phyloP scores from a whole-genome alignment of 1,140 invertebrate species.

The Aphelinus certus region DNA sequence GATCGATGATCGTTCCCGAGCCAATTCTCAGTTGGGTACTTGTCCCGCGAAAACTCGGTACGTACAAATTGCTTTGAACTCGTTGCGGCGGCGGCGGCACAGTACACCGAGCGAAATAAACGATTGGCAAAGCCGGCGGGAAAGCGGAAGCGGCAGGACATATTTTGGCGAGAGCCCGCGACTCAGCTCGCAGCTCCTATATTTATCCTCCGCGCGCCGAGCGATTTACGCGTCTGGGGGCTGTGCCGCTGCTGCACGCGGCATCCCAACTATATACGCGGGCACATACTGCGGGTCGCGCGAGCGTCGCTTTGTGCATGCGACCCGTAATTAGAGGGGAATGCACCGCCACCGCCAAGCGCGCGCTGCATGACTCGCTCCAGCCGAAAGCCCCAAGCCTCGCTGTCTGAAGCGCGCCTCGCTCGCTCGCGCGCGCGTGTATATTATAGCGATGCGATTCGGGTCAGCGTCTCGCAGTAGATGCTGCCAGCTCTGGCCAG shows the following conservation, averaged over 20 bases:
- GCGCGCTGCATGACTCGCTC: not conserved
- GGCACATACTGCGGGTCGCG: not conserved
- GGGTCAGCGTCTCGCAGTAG: too few species aligned
- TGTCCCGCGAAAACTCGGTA: too few species aligned
- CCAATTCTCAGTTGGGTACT: too few species aligned
- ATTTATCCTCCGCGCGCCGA: slow-evolving; percentile 47
- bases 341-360: slow-evolving; percentile 31
- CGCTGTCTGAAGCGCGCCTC: too few species aligned
- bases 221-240: slow-evolving; percentile 64
- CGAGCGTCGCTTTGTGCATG: slow-evolving; percentile 37
- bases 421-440: too few species aligned
- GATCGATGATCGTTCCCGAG: too few species aligned
- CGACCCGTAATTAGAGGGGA: slow-evolving; percentile 48
- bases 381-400: too few species aligned
- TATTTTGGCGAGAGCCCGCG: too few species aligned
- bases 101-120: not conserved
- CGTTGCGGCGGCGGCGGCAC: too few species aligned
- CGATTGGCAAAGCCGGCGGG: not conserved
- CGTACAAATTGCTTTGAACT: too few species aligned
- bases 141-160: not conserved
- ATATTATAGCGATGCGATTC: too few species aligned
- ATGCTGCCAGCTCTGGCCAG: too few species aligned
- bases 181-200: slow-evolving; percentile 33
- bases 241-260: slow-evolving; percentile 40
- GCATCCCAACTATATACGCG: slow-evolving; percentile 47